These are phyloP conservation scores for Riparia riparia DNA, from an alignment of 2,113 vertebrate genomes.

Conservation along the genomic window DNA sequence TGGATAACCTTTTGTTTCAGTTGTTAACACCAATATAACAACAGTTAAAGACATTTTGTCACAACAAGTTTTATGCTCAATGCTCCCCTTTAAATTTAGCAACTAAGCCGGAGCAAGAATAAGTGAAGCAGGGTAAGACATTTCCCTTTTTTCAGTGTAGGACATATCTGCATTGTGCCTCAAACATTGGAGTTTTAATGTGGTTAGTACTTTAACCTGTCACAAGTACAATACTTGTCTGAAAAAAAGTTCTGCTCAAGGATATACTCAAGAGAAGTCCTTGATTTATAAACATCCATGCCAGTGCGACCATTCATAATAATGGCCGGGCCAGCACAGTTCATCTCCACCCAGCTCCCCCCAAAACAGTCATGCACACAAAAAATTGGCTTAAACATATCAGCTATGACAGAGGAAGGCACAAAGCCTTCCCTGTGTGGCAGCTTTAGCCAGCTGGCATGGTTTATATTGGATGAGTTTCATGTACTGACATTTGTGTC, in stretches of 20 bases:
- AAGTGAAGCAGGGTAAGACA: slow-evolving; percentile 27
- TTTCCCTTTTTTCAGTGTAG: not conserved
- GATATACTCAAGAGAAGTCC: slow-evolving; percentile 62
- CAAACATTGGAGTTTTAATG: slow-evolving; percentile 66
- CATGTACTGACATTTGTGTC: slow-evolving; percentile 80
- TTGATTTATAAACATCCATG: slow-evolving; percentile 51
- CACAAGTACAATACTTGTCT: slow-evolving; percentile 71
- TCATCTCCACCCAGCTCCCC: slow-evolving; percentile 21
- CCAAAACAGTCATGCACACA: slow-evolving; percentile 67
- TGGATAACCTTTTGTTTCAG: not conserved
- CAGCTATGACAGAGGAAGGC: slow-evolving; percentile 62
- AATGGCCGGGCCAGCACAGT: slow-evolving; percentile 39
- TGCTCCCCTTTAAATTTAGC: slow-evolving; percentile 27
- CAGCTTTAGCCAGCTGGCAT: slow-evolving; percentile 67
- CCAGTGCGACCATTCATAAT: slow-evolving; percentile 6
- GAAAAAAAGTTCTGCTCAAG: slow-evolving; percentile 56
- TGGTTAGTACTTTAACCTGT: slow-evolving; percentile 73
- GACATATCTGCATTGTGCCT: slow-evolving; percentile 77
- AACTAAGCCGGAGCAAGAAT: slow-evolving; percentile 21
- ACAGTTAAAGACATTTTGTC: not conserved
- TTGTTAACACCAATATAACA: not conserved
- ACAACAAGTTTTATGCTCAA: not conserved
- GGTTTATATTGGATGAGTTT: slow-evolving; percentile 69
- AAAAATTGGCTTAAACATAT: slow-evolving; percentile 61
- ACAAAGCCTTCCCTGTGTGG: slow-evolving; percentile 59